A percentile compares a stretch with the other conserved stretches of the same genome.
Conservation (phyloP, 1,140 invertebrate genomes). For the Lordiphosa collinella region DNA sequence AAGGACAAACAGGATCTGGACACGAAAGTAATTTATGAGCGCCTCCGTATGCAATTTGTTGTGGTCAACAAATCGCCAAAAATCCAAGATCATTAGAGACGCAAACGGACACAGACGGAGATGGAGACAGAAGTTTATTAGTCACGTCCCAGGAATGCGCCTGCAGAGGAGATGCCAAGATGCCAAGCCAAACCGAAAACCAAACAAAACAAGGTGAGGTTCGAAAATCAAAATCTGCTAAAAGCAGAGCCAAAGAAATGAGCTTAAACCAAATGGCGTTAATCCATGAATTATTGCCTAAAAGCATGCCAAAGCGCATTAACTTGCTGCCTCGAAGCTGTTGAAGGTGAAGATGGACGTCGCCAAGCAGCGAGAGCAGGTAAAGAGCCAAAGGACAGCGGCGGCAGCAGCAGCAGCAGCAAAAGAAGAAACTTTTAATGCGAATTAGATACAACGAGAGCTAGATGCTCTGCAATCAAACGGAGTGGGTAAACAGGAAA, state of each 20-base stretch:
- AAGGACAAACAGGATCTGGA: conserved; percentile 36
- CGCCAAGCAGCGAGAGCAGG: conserved; percentile 11
- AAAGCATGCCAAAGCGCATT: conserved; percentile 79
- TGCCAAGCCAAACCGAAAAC: not conserved
- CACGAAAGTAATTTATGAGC: conserved; percentile 59
- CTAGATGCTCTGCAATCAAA: conserved; percentile 6
- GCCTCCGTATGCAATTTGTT: conserved; percentile 60
- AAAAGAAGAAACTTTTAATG: conserved; percentile 17
- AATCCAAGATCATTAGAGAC: conserved; percentile 40
- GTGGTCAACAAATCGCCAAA: conserved; percentile 73
- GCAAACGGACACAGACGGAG: conserved; percentile 3
- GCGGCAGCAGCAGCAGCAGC: not conserved
- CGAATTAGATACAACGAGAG: conserved; percentile 5
- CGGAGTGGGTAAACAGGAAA: not conserved
- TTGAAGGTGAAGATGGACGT: conserved; percentile 35
- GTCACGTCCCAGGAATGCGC: conserved; percentile 71
- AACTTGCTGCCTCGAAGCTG: conserved; percentile 34
- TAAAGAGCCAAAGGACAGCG: conserved; percentile 36
- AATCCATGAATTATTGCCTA: conserved; percentile 79
- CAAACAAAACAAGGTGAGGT: conserved; percentile 48
- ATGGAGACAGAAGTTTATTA: conserved; percentile 59
- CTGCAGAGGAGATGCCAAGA: conserved; percentile 4
- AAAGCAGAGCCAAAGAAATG: conserved; percentile 66
- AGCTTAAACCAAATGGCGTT: conserved; percentile 78
- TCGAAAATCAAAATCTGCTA: conserved; percentile 58